Base-by-base conservation (phyloP, 2,797 vertebrate species). In the Gambelia wislizenii region DNA sequence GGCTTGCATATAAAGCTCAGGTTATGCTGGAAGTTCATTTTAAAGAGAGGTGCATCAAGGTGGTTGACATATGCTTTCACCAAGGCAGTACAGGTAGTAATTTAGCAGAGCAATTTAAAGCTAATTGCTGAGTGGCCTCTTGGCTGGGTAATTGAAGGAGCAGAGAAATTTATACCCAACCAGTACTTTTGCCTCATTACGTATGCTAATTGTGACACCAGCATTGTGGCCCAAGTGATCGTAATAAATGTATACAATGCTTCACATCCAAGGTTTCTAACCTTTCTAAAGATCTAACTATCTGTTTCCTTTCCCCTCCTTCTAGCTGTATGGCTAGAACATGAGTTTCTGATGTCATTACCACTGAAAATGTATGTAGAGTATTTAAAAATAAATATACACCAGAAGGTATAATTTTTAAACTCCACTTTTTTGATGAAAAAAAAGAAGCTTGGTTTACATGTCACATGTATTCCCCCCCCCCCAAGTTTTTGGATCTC, bases 111-210 rank as follows among this genome's bases (percentile, higher is more conserved):
- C 42, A 12, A 56, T 75, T 47, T 0, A 0, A 22, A 27, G 27
- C 13, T 87, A 90, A 91, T 72, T 7, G 3, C 4, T 76, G 36
- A 67, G 10, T 74, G 69, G 56, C 52, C 18, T 83, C 82, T 85
- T 74, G 83, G 79, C 72, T 90, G 56, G 33, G 5, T 92, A 59
- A 78, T 72, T 89, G 52, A 84, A 16, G 10, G 76, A 64, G 30
- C 1, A 47, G 49, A 83, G 42, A 75, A 75, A 49, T 89, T 83
- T 79, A 67, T 87, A 47, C 69, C 70, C 75, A 77, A 93, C 52
- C 49, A 25, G 2, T 6, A 0, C 27, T 83, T 88, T 83, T 88
- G 54, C 27, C 83, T 78, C 33, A 36, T 30, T 69, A 6, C 16
- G 47, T 12, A 69, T 18, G 2, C 4, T 8, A 91, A 89, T 30